phyloP scores from a whole-genome alignment of 2,888 invertebrate genomes.

The Eristalis tenax region DNA sequence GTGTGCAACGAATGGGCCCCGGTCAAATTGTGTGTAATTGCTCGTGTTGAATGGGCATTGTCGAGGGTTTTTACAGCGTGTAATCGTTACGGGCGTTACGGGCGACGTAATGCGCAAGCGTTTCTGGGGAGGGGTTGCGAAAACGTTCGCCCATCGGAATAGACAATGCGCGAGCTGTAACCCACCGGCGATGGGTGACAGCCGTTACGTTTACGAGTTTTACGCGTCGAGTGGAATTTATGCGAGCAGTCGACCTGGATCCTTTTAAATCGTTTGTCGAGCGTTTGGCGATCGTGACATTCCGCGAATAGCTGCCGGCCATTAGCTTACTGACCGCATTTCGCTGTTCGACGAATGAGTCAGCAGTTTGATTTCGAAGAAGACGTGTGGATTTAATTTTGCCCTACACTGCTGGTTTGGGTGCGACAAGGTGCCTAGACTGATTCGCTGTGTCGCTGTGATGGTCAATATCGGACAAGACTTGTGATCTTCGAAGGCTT shows the following conservation, averaged over 20 bases:
- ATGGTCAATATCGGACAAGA: too few relatives aligned
- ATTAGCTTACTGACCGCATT: too few relatives aligned
- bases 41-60: conserved; percentile 20
- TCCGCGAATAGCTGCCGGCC: too few relatives aligned
- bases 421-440: too few relatives aligned
- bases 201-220: conserved; percentile 2
- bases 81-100: conserved; percentile 18
- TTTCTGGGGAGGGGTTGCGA: conserved; percentile 28
- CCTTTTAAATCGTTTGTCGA: not conserved
- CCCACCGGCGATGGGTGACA: conserved; percentile 8
- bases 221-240: not conserved
- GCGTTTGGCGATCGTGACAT: too few relatives aligned
- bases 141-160: conserved; percentile 11
- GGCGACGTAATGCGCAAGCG: not conserved
- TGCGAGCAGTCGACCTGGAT: not conserved
- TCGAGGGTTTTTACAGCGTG: conserved; percentile 19
- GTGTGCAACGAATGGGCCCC: conserved; percentile 18
- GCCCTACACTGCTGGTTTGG: too few relatives aligned
- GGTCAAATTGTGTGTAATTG: conserved; percentile 31
- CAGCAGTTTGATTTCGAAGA: too few relatives aligned
- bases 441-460: too few relatives aligned
- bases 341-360: too few relatives aligned
- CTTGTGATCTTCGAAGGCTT: too few relatives aligned
- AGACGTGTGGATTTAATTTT: too few relatives aligned
- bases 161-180: conserved; percentile 23